Evolutionary conservation across 2,888 invertebrate genomes (phyloP), one percentile per base, ranked within the genome.

Genomic region (Spilarctia lutea): DNA sequence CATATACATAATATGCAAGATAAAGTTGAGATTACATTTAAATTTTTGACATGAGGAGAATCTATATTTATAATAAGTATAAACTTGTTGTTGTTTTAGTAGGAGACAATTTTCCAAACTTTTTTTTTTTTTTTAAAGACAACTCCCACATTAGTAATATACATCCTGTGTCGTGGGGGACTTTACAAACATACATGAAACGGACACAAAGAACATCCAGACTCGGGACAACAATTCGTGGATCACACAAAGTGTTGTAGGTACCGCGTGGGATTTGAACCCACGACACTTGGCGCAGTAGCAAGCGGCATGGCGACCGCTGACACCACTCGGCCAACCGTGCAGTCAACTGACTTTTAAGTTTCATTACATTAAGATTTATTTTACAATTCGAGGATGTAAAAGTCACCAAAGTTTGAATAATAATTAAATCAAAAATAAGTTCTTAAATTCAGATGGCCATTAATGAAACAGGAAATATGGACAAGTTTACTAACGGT

Each of bases 391-490:
- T 27, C 16, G 27, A 60, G 16, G 27, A 60, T 60, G 13, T 27
- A 27, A 60, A 27, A 60, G 60, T 6, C 27, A 27, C 18, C 2
- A 18, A 63, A 18, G 30, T 30, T 30, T 63, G 8, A 63, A 4
- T 63, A 30, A 16, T 8, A 30, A 30, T 63, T 30, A 63, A 30
- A 63, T 30, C 18, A 63, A 16, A 63, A 6, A 63, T 18, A 30
- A 63, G 7, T 63, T 63, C 56, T 60, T 10, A 30, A 30, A 63
- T 18, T 30, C 7, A 63, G 18, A 6, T 16, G 30, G 2, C 30
- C 8, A 63, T 65, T 65, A 65, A 48, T 65, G 13, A n/a, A 48
- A 45, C 33, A 63, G 63, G 63, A 63, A 63, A 63, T 30, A 30
- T 27, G 30, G 18, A 30, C 63, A 30, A 63, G 30, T 18, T 63